Conservation (phyloP, 2,888 invertebrate genomes). For the Sinohyriopsis cumingii region DNA sequence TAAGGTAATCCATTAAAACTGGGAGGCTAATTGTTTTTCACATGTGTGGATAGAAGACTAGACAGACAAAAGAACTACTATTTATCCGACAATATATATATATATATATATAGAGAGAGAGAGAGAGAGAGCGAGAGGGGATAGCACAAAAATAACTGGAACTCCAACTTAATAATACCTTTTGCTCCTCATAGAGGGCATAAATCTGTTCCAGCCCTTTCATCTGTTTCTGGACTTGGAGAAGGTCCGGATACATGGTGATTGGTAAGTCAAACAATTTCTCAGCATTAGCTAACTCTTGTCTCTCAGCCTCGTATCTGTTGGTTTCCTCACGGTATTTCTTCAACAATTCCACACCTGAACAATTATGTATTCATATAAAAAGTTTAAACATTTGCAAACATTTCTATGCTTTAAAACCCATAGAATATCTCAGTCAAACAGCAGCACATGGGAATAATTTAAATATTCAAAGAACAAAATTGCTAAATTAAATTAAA, state of each 20-base stretch:
- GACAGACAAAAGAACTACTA: no score
- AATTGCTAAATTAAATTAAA: no score
- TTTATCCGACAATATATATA: no score
- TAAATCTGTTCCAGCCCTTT: conserved; percentile 81
- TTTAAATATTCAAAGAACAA: no score
- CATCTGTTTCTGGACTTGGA: conserved; percentile 73
- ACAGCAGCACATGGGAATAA: no score
- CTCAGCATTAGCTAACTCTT: conserved; percentile 82
- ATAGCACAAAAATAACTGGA: neutral
- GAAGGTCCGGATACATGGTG: conserved; percentile 85
- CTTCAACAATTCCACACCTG: conserved; percentile 73
- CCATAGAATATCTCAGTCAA: neutral
- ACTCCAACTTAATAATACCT: conserved; percentile 65
- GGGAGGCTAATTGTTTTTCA: no score
- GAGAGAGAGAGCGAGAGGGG: neutral
- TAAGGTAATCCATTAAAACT: no score
- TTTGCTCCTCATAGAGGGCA: conserved; percentile 85
- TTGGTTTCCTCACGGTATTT: conserved; percentile 80
- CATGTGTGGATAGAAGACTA: no score
- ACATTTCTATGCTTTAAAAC: neutral
- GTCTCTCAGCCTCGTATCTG: conserved; percentile 79
- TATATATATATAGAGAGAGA: neutral
- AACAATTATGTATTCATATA: conserved; percentile 1
- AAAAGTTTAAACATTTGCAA: neutral
- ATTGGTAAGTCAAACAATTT: conserved; percentile 89